phyloP scores from a whole-genome alignment of 2,888 invertebrate species.

The Sclerodermus sp. region DNA sequence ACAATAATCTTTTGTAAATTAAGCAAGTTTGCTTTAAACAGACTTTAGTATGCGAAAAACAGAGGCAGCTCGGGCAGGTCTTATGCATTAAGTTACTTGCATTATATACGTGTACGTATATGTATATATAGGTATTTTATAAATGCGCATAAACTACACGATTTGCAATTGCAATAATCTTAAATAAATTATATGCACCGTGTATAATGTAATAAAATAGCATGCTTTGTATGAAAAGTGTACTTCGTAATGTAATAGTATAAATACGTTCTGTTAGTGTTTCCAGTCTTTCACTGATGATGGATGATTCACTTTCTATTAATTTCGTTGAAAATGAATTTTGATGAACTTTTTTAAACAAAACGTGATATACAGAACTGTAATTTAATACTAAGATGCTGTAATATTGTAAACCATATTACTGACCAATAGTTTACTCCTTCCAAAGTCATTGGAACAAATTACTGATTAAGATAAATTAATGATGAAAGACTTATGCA shows the following conservation, averaged over 20 bases:
- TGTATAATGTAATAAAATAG: not conserved
- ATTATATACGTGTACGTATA: slow-evolving; percentile 50
- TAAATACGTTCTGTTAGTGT: not conserved
- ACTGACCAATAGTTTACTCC: not conserved
- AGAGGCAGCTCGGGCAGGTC: slow-evolving; percentile 57
- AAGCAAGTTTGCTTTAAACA: slow-evolving; percentile 19
- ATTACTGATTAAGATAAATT: no score
- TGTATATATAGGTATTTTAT: slow-evolving; percentile 46
- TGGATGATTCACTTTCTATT: no score
- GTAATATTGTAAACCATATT: not conserved
- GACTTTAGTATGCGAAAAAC: slow-evolving; percentile 40
- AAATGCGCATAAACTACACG: slow-evolving; percentile 25
- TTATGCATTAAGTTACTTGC: slow-evolving; percentile 49
- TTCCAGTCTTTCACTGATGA: not conserved
- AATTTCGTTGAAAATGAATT: not conserved
- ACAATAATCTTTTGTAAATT: no score
- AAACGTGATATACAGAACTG: not conserved
- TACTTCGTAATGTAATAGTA: not conserved
- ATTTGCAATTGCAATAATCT: slow-evolving; percentile 21
- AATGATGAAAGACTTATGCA: not conserved
- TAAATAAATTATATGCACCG: slow-evolving; percentile 1
- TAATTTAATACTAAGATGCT: not conserved
- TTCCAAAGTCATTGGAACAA: not conserved
- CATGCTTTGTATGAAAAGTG: not conserved
- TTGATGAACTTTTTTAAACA: not conserved